phyloP scores from a whole-genome alignment of 2,888 invertebrate genomes.

The Lomographa bimaculata region DNA sequence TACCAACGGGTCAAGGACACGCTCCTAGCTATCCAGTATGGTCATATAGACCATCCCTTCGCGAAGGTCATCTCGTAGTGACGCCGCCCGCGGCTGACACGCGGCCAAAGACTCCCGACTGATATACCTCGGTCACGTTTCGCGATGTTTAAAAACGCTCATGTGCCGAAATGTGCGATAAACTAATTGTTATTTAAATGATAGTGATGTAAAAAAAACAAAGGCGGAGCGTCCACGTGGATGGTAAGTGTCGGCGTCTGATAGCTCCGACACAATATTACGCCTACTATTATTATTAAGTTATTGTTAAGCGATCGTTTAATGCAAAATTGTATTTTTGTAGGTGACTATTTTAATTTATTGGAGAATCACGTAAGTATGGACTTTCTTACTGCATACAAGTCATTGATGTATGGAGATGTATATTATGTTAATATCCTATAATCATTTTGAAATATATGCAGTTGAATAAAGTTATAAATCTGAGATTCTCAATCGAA shows the following conservation, averaged over 20 bases:
- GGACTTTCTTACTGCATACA: too few relatives aligned
- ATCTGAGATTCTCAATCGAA: too few relatives aligned
- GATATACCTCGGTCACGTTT: slow-evolving; percentile 23
- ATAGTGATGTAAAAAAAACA: slow-evolving; percentile 45
- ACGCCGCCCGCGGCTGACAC: neutral
- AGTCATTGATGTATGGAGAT: too few relatives aligned
- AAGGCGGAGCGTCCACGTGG: slow-evolving; percentile 30
- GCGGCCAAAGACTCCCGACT: slow-evolving; percentile 16
- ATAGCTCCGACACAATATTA: slow-evolving; percentile 36
- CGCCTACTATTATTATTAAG: slow-evolving; percentile 35
- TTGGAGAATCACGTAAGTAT: too few relatives aligned
- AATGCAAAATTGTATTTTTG: too few relatives aligned
- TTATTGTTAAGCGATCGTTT: slow-evolving; percentile 22
- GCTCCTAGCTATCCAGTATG: slow-evolving; percentile 95
- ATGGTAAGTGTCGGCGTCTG: slow-evolving; percentile 40
- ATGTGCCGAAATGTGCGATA: slow-evolving; percentile 46
- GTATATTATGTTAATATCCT: too few relatives aligned
- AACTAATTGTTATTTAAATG: slow-evolving; percentile 47
- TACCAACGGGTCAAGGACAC: slow-evolving; percentile 89
- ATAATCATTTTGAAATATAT: too few relatives aligned
- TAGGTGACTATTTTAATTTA: slow-evolving; percentile 5
- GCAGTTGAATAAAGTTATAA: too few relatives aligned
- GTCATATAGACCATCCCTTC: slow-evolving; percentile 92
- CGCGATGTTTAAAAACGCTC: slow-evolving; percentile 45
- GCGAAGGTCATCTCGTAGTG: slow-evolving; percentile 80